Evolutionary conservation across 2,113 vertebrate species (phyloP), one percentile per base, ranked within the genome.

Genomic region (Madoqua kirkii): DNA sequence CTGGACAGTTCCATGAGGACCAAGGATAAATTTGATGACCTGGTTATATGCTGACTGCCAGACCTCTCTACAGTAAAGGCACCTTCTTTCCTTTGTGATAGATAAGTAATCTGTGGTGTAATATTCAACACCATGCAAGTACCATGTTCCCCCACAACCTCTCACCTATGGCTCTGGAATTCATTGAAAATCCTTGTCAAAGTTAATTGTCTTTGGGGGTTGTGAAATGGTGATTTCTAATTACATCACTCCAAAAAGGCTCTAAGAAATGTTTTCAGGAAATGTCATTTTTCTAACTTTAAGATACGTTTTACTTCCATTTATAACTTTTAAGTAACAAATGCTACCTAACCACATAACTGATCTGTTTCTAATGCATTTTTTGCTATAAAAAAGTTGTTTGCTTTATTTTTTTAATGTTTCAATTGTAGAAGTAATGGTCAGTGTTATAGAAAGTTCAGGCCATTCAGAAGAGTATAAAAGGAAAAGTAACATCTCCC

Each of bases 291-390:
- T 87, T 95, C 81, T 95, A 55, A 52, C 93, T 91, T 95, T 90
- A 94, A 86, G 79, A 87, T 1, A 43, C 10, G 79, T 59, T 57
- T 96, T 81, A 71, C 31, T 59, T 79, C 29, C 71, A 90, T 96
- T 87, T 87, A 36, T n/a, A 90, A 95, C 12, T 97, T 97, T 97
- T 76, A 92, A 92, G 60, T 87, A 95, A 89, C 60, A 54, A 87
- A 81, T 64, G 27, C 43, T 59, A 84, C 40, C 36, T 31, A 94
- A 88, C 4, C 50, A 96, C 9, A 45, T 40, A 92, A 86, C 45
- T 40, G 17, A 62, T 88, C 40, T 52, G 85, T 89, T 91, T 89
- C 71, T 82, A 95, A 97, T 82, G 31, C 3, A 59, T 48, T n/a
- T 95, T 93, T 96, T n/a, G 64, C 43, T 88, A 82, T 21, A 54